phyloP scores from a whole-genome alignment of 2,797 vertebrate species.

The Balearica regulorum region DNA sequence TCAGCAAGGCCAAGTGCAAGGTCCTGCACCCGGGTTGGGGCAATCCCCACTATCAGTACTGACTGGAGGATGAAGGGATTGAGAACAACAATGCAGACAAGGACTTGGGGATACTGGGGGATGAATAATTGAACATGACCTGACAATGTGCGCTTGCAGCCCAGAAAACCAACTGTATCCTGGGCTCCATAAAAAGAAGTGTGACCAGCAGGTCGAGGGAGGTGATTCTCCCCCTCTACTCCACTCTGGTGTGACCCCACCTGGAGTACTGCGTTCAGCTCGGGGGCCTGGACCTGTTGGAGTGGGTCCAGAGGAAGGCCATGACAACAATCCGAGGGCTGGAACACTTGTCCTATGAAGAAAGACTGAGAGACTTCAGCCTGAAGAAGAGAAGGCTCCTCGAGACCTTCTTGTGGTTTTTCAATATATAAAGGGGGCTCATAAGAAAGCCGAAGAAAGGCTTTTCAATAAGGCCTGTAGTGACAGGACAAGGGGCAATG shows the following conservation, averaged over 20 bases:
- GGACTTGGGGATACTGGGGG: background rate
- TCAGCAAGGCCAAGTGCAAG: background rate
- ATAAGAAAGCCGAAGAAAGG: background rate
- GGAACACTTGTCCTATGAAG: background rate
- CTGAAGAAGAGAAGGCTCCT: background rate
- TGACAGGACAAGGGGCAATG: background rate
- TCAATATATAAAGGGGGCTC: background rate
- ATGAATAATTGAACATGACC: background rate
- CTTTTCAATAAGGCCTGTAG: background rate
- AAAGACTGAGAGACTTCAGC: background rate
- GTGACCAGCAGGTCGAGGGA: background rate
- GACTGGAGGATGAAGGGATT: background rate
- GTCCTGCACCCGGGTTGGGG: background rate
- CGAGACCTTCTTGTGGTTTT: background rate
- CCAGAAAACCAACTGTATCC: background rate
- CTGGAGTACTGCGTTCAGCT: background rate
- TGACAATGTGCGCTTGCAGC: background rate
- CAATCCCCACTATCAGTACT: background rate
- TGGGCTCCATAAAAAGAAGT: background rate
- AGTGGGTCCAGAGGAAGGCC: background rate
- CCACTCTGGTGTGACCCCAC: background rate
- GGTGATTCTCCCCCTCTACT: background rate
- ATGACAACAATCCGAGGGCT: background rate
- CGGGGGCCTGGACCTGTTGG: background rate
- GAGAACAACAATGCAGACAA: background rate